Evolutionary conservation across 2,113 vertebrate species (phyloP).

Genomic region (Oenanthe melanoleuca): DNA sequence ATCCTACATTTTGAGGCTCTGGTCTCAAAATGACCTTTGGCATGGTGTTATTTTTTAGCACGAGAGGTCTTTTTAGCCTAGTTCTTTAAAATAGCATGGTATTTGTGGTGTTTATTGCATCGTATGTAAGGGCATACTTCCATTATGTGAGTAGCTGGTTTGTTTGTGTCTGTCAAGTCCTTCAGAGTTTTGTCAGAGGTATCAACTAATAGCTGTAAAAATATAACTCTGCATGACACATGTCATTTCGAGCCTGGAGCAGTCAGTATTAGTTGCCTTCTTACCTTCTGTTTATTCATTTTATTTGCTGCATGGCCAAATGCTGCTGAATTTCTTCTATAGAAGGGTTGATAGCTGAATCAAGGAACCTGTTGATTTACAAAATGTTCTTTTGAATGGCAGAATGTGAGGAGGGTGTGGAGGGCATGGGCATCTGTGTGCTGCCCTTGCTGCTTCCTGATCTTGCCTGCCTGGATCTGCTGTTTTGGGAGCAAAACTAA

Average conservation of each 20-base stretch:
- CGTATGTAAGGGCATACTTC: background rate
- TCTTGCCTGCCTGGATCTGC: background rate
- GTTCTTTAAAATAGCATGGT: background rate
- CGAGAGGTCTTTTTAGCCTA: background rate
- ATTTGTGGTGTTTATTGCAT: background rate
- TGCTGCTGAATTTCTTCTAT: background rate
- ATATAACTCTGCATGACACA: background rate
- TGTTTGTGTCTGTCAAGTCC: background rate
- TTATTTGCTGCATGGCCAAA: background rate
- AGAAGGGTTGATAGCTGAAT: background rate
- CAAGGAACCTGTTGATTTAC: background rate
- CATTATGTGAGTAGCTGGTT: background rate
- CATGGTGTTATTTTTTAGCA: background rate
- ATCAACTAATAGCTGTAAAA: conserved; percentile 1
- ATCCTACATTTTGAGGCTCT: conserved; percentile 30
- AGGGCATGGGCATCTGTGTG: background rate
- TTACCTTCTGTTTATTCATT: background rate
- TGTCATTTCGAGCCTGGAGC: background rate
- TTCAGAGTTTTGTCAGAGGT: background rate
- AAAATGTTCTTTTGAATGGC: background rate
- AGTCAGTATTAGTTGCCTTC: background rate
- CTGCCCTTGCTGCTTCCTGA: background rate
- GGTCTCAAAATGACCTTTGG: conserved; percentile 41
- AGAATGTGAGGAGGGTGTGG: background rate
- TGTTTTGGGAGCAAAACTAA: background rate